Base-by-base conservation (phyloP, 2,888 invertebrate genomes). In the Palloptera scutellata region DNA sequence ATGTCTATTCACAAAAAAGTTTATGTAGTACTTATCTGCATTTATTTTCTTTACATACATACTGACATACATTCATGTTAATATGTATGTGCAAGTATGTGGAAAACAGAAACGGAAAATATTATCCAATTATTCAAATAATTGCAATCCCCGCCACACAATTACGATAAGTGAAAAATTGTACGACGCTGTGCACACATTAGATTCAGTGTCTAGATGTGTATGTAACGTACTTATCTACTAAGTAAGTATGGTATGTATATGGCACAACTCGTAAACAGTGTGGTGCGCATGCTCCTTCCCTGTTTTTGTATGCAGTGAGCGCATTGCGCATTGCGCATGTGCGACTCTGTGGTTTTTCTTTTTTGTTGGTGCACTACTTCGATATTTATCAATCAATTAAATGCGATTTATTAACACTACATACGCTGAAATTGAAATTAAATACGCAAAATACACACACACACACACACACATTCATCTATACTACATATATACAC, bases 351-450 rank as follows among this genome's bases (percentile, higher is more conserved):
- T 62, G 53, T 13, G 61, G 53, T 52, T 40, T 11, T 61, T 48
- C n/a, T 51, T 20, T 12, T 48, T 62, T 52, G 54, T 6, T 30
- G 30, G 30, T 4, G 11, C 41, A 68, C 68, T 67, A 67, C 65
- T 61, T 70, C 68, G 66, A 68, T 73, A 72, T 72, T 75, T 74
- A 73, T 75, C 75, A 74, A 74, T 75, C 77, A 75, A 76, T 74
- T 75, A 74, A 70, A 73, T 72, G 66, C 73, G 70, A 75, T 77
- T 75, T 73, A 71, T 73, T 74, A 72, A 70, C 72, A 71, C 69
- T 71, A 55, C 61, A 17, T 48, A 58, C 17, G 52, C 55, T 55
- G 53, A 10, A 51, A 51, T 40, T 40, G 61, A 52, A 62, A 62
- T 62, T 52, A 42, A 62, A 54, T 62, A 62, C 52, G 62, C 62